Percentiles rank a stretch among this genome's conserved stretches.
Conservation (phyloP, 1,140 invertebrate species). For the Bradysia coprophila region DNA sequence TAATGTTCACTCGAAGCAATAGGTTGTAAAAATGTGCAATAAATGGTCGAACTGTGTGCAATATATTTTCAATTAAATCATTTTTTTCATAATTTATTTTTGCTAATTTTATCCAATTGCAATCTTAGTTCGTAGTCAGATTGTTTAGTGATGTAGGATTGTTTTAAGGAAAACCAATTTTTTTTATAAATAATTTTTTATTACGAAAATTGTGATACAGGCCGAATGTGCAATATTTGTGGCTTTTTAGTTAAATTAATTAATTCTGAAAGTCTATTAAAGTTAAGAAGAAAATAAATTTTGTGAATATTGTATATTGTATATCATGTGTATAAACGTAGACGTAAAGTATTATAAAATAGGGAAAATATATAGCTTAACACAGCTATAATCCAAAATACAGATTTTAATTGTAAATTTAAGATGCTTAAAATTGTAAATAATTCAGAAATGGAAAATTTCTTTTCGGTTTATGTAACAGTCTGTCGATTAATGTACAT, state of each 20-base stretch:
- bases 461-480: too few relatives aligned
- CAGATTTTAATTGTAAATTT: too few relatives aligned
- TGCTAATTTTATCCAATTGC: background rate
- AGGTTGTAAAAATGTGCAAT: background rate
- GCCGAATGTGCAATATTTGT: background rate
- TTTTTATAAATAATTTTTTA: too few relatives aligned
- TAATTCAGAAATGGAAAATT: too few relatives aligned
- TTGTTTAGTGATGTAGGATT: too few relatives aligned
- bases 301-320: background rate
- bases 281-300: background rate
- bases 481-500: too few relatives aligned
- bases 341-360: too few relatives aligned
- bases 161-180: too few relatives aligned
- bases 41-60: background rate
- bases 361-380: background rate
- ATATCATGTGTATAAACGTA: background rate
- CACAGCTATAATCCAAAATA: background rate
- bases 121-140: background rate
- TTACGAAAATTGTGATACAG: background rate
- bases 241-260: background rate
- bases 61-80: background rate
- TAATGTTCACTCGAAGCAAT: too few relatives aligned
- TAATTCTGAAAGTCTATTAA: background rate
- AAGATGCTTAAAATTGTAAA: too few relatives aligned
- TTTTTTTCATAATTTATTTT: background rate